Percentiles rank a stretch among this genome's conserved stretches.
These are phyloP conservation scores for Agrotis segetum DNA, from an alignment of 2,888 invertebrate genomes.

Conservation along the genomic window DNA sequence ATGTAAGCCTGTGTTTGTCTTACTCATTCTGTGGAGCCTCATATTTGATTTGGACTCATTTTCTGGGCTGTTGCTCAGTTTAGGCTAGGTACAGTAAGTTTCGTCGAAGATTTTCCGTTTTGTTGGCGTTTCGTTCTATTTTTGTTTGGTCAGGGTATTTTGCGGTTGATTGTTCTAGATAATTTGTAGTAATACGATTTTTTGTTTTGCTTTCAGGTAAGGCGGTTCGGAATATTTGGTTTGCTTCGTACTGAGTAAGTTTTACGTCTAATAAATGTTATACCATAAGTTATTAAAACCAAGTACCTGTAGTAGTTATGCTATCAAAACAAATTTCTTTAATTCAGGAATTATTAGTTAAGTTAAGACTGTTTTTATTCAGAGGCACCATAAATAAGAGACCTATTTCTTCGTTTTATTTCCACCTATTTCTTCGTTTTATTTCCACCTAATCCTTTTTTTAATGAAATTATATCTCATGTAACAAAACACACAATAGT, in stretches of 20 bases:
- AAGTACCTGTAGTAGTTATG: no score
- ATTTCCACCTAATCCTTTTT: no score
- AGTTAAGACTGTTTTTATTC: no score
- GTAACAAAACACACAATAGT: background rate
- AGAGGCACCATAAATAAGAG: no score
- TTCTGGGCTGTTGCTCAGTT: conserved; percentile 69
- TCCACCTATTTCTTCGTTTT: no score
- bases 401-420: no score
- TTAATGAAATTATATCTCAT: background rate
- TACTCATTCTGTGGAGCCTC: conserved; percentile 81
- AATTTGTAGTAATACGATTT: conserved; percentile 30
- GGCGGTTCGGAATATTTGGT: background rate
- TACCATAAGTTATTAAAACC: no score
- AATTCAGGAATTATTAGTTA: no score
- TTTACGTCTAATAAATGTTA: background rate
- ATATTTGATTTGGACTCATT: conserved; percentile 85
- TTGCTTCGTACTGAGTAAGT: conserved; percentile 17
- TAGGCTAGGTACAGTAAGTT: conserved; percentile 70
- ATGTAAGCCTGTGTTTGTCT: conserved; percentile 81
- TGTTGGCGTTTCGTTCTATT: conserved; percentile 30
- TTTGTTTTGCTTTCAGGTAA: conserved; percentile 63
- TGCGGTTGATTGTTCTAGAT: conserved; percentile 50
- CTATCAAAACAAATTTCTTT: no score
- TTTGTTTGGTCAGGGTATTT: conserved; percentile 51
- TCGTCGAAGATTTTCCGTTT: conserved; percentile 77